Conservation (phyloP, 2,797 vertebrate genomes). For the Anguilla anguilla region DNA sequence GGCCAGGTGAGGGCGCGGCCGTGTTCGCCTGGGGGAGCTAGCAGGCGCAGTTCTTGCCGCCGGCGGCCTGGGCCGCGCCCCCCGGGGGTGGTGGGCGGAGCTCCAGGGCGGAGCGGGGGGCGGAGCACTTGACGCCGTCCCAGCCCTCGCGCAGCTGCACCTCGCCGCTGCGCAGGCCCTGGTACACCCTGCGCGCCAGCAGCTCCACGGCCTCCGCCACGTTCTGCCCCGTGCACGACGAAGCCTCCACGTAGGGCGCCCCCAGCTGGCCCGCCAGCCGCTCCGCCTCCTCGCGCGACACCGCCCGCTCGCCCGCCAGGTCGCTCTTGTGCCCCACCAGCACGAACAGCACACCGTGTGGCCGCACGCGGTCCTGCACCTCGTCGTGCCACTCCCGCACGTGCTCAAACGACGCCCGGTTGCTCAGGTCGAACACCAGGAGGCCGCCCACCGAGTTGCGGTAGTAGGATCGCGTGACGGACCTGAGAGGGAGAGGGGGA, state of each 20-base stretch:
- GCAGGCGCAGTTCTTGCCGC: conserved; percentile 61
- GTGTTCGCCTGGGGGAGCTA: conserved; percentile 35
- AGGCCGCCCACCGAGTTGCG: conserved; percentile 81
- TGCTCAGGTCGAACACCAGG: conserved; percentile 82
- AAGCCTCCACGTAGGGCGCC: conserved; percentile 77
- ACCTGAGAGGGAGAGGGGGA: conserved; percentile 61
- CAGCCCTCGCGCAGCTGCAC: conserved; percentile 71
- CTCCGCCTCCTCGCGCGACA: conserved; percentile 74
- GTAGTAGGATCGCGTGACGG: conserved; percentile 85
- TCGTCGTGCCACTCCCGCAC: conserved; percentile 76
- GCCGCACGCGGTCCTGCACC: conserved; percentile 74
- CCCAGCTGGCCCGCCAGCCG: conserved; percentile 70
- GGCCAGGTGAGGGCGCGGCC: background rate
- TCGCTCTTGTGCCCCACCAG: conserved; percentile 84
- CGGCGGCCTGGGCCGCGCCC: conserved; percentile 1
- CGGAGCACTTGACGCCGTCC: conserved; percentile 77
- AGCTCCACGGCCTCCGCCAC: conserved; percentile 74
- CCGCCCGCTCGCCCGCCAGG: conserved; percentile 61
- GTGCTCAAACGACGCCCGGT: conserved; percentile 78
- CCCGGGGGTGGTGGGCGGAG: conserved; percentile 37
- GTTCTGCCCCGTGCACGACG: conserved; percentile 75
- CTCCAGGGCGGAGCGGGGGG: conserved; percentile 52
- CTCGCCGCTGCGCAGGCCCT: conserved; percentile 68
- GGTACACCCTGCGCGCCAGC: conserved; percentile 70
- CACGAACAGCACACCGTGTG: conserved; percentile 72